phyloP scores from a whole-genome alignment of 2,113 vertebrate genomes.

The Pseudorectes ferrugineus region DNA sequence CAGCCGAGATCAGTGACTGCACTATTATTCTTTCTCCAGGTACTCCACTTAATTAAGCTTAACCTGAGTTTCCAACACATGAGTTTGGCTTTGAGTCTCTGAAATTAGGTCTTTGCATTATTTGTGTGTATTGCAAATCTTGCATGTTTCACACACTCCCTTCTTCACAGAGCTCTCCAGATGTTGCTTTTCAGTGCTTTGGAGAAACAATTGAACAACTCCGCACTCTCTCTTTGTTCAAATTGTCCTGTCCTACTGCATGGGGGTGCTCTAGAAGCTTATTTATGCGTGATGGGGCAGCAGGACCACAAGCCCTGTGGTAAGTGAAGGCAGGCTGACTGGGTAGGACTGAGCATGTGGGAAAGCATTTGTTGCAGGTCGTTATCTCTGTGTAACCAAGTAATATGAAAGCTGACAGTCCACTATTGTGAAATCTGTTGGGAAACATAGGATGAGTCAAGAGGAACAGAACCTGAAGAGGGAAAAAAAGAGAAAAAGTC shows the following conservation, averaged over 20 bases:
- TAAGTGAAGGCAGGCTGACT: neutral
- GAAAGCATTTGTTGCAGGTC: neutral
- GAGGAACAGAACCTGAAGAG: neutral
- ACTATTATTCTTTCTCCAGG: neutral
- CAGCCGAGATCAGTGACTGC: neutral
- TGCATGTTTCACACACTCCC: rapidly evolving
- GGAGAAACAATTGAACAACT: neutral
- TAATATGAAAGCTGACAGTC: neutral
- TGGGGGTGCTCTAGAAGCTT: neutral
- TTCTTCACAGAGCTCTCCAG: neutral
- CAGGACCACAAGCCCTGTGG: neutral
- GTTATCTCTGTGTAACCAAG: neutral
- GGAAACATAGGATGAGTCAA: neutral
- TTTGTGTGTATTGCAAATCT: neutral
- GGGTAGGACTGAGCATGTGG: neutral
- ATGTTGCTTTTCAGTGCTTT: neutral
- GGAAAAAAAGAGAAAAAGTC: no score
- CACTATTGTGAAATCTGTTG: neutral
- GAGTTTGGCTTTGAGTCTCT: neutral
- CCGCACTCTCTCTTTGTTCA: neutral
- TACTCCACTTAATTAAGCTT: neutral
- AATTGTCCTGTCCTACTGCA: neutral
- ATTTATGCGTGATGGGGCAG: neutral
- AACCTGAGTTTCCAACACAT: neutral
- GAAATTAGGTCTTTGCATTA: neutral